These are phyloP conservation scores for Alexandromys fortis DNA, from an alignment of 2,113 vertebrate genomes.

Conservation along the genomic window DNA sequence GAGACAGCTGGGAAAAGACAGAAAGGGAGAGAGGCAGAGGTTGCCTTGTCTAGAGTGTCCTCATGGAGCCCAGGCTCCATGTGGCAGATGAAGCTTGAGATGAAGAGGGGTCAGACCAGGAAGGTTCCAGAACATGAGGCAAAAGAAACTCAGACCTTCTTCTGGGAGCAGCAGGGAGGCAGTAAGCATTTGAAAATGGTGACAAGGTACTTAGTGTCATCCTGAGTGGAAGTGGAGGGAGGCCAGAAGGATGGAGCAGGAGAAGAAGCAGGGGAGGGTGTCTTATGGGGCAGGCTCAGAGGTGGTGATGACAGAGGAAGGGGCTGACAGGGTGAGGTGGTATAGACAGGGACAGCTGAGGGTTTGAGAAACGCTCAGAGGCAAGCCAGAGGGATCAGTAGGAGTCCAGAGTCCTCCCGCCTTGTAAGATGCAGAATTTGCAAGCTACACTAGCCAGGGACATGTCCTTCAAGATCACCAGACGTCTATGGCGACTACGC, in stretches of 20 bases:
- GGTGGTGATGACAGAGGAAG: neutral
- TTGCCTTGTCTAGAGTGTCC: neutral
- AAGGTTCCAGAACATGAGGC: neutral
- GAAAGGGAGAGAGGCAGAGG: neutral
- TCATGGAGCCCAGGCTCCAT: too few species aligned
- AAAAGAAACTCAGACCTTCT: neutral
- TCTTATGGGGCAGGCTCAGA: neutral
- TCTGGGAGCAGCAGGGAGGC: neutral
- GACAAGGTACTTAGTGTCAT: neutral
- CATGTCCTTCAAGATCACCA: neutral
- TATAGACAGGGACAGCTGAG: neutral
- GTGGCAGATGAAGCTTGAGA: neutral
- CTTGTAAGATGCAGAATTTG: neutral
- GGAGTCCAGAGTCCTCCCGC: neutral
- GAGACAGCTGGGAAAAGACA: neutral
- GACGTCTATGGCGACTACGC: rapidly evolving
- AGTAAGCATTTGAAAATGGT: neutral
- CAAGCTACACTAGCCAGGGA: neutral
- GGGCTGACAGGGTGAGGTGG: neutral
- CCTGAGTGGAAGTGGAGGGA: neutral
- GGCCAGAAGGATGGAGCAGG: neutral
- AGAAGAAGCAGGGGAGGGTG: neutral
- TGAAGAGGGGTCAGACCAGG: neutral
- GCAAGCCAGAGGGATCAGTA: rapidly evolving
- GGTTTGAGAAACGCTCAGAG: neutral